Evolutionary conservation across 92 coral and sea anemone species (phyloP).

Genomic region (Phenganax subtilis): DNA sequence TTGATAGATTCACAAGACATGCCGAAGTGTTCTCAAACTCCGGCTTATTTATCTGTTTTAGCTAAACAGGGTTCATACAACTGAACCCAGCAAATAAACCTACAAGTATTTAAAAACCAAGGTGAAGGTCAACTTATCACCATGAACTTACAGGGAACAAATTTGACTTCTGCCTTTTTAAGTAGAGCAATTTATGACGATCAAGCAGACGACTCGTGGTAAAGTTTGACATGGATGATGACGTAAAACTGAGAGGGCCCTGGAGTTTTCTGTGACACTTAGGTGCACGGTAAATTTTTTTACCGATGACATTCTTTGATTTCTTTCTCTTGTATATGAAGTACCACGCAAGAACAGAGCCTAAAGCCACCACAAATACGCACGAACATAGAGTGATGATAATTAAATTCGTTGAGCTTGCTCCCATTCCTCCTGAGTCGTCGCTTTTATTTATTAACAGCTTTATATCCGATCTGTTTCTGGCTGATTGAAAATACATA

Average conservation of each 20-base stretch:
- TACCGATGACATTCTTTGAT: background rate
- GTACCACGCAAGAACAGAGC: background rate
- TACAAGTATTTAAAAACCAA: too few species aligned
- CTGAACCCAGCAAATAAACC: too few species aligned
- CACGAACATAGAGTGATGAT: background rate
- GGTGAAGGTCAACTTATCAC: background rate
- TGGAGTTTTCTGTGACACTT: background rate
- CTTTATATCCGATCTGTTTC: too few species aligned
- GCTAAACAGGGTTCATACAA: too few species aligned
- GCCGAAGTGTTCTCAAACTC: too few species aligned
- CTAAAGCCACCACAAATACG: background rate
- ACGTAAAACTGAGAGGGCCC: conserved; percentile 1
- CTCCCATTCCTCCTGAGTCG: background rate
- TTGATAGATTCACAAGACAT: too few species aligned
- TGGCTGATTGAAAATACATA: too few species aligned
- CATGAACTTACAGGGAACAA: conserved; percentile 14
- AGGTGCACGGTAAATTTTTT: background rate
- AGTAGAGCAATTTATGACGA: background rate
- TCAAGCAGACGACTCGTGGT: conserved; percentile 26
- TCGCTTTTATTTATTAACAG: background rate
- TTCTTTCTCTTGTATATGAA: background rate
- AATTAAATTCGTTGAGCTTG: background rate
- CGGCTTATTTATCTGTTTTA: too few species aligned
- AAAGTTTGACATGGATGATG: conserved; percentile 17
- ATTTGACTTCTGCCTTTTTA: conserved; percentile 18